A percentile compares a stretch with the other conserved stretches of the same genome.
Conservation (phyloP, 2,888 invertebrate species). For the Agriopis leucophaearia region DNA sequence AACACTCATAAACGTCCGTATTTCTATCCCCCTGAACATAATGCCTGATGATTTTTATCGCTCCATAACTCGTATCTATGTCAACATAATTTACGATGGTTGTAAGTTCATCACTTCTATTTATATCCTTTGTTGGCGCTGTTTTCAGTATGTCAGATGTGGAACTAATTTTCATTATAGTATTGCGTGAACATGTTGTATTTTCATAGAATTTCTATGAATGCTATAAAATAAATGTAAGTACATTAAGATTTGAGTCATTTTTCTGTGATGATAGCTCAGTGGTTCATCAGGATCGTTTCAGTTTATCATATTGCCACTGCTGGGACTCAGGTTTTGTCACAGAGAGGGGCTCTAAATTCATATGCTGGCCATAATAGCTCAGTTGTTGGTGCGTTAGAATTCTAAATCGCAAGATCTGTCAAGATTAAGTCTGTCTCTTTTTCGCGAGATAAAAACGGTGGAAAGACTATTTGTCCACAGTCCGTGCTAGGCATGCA, state of each 20-base stretch:
- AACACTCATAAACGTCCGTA: conserved; percentile 34
- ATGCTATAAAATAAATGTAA: neutral
- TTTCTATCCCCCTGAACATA: conserved; percentile 36
- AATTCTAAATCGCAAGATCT: no score
- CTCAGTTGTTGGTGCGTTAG: no score
- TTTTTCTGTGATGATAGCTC: neutral
- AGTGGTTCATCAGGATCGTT: no score
- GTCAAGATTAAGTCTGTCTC: no score
- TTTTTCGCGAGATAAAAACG: no score
- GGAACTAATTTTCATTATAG: conserved; percentile 6
- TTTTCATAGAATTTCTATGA: neutral
- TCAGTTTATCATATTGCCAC: no score
- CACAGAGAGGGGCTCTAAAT: no score
- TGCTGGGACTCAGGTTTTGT: no score
- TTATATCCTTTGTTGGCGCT: conserved; percentile 59
- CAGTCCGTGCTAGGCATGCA: no score
- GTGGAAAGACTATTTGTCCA: no score
- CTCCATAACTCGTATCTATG: conserved; percentile 49
- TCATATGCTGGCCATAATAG: no score
- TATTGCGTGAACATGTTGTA: neutral
- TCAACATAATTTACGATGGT: conserved; percentile 54
- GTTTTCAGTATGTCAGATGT: conserved; percentile 28
- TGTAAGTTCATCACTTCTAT: conserved; percentile 63
- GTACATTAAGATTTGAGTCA: neutral
- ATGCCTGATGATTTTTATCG: conserved; percentile 46